phyloP scores from a whole-genome alignment of 2,797 vertebrate genomes.

The Spondyliosoma cantharus region DNA sequence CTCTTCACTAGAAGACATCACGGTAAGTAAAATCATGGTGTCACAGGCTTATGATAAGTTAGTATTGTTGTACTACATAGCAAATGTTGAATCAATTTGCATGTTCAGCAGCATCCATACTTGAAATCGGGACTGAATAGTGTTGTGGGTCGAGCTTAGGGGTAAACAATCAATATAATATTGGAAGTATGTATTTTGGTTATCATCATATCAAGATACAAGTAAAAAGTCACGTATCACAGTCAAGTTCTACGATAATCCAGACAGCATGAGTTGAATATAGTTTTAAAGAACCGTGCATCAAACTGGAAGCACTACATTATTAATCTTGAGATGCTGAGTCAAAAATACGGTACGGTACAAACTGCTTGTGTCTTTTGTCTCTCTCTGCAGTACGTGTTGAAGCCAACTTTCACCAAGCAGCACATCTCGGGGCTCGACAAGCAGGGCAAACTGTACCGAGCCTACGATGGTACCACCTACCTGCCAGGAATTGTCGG shows the following conservation, averaged over 20 bases:
- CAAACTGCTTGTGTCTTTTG: conserved; percentile 6
- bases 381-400: conserved; percentile 90
- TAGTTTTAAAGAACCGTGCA: not conserved
- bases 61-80: not conserved
- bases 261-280: too few species aligned
- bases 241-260: not conserved
- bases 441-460: conserved; percentile 95
- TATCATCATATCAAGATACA: not conserved
- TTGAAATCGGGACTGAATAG: not conserved
- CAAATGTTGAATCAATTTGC: not conserved
- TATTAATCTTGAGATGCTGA: not conserved
- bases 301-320: not conserved
- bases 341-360: not conserved
- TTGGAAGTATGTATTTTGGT: not conserved
- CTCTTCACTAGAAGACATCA: conserved; percentile 97
- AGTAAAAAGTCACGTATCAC: not conserved
- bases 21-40: conserved; percentile 78
- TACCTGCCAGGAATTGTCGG: conserved; percentile 97
- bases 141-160: not conserved
- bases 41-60: not conserved
- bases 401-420: conserved; percentile 96
- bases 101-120: not conserved
- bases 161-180: not conserved
- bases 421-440: conserved; percentile 93
- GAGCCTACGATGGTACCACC: conserved; percentile 96